These are phyloP conservation scores for Calephelis perditalis DNA, from an alignment of 2,888 invertebrate species.

Conservation along the genomic window DNA sequence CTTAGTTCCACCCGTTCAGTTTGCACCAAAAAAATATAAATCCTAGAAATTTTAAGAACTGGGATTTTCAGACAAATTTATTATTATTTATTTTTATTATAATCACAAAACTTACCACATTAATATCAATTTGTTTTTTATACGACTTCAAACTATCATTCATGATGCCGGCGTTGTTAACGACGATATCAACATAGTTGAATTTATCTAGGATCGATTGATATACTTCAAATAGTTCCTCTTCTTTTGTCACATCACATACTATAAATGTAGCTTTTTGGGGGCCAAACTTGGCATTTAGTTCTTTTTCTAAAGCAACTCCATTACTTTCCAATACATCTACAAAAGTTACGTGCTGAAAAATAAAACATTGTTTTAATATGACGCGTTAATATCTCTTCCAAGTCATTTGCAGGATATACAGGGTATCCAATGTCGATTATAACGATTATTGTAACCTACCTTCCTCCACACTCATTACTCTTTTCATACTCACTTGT, in stretches of 20 bases:
- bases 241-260: slow-evolving; percentile 43
- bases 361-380: slow-evolving; percentile 15
- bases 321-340: slow-evolving; percentile 40
- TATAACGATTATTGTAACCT: too few relatives aligned
- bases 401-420: too few relatives aligned
- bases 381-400: too few relatives aligned
- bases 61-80: too few relatives aligned
- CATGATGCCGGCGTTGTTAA: too few relatives aligned
- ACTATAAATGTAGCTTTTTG: slow-evolving; percentile 41
- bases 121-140: slow-evolving; percentile 52
- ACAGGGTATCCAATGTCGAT: too few relatives aligned
- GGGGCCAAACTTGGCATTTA: slow-evolving; percentile 38
- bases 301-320: slow-evolving; percentile 35
- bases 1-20: too few relatives aligned
- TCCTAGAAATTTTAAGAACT: too few relatives aligned
- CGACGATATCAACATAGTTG: slow-evolving; percentile 45
- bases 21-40: too few relatives aligned
- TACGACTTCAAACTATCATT: slow-evolving; percentile 37
- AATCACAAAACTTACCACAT: slow-evolving; percentile 46
- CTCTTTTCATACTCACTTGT: too few relatives aligned
- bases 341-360: slow-evolving; percentile 48
- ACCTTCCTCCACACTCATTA: too few relatives aligned
- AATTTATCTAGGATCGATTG: slow-evolving; percentile 37
- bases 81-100: too few relatives aligned
- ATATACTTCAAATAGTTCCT: slow-evolving; percentile 24